These are phyloP conservation scores for Arenaria interpres DNA, from an alignment of 2,113 vertebrate species.

Conservation along the genomic window DNA sequence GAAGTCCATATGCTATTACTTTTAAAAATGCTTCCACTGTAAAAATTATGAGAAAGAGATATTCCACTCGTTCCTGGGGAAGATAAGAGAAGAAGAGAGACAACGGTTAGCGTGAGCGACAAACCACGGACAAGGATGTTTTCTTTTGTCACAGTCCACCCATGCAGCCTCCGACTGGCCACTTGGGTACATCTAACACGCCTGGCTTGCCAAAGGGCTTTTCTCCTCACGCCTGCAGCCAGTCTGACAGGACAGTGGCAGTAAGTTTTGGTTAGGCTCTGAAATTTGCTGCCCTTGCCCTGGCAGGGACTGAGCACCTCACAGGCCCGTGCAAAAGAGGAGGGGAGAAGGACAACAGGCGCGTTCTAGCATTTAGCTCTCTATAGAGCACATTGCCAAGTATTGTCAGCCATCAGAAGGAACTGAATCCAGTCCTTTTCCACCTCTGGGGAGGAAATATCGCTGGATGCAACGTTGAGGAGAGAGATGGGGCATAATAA, in stretches of 20 bases:
- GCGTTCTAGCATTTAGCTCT: neutral
- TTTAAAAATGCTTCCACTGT: conserved; percentile 99
- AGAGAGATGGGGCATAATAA: neutral
- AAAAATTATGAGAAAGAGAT: conserved; percentile 99
- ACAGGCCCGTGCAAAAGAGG: neutral
- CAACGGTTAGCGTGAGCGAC: neutral
- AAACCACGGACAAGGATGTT: neutral
- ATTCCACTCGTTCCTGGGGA: conserved; percentile 96
- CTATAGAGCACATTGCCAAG: neutral
- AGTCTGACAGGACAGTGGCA: neutral
- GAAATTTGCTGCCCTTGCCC: neutral
- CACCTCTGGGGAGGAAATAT: neutral
- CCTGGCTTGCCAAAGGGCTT: neutral
- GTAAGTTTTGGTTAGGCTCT: neutral
- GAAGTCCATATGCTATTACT: conserved; percentile 98
- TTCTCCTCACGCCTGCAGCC: neutral
- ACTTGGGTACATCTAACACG: neutral
- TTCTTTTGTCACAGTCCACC: neutral
- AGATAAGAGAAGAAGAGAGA: conserved; percentile 59
- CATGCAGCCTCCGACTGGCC: neutral
- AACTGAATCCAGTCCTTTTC: neutral
- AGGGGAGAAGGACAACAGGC: neutral
- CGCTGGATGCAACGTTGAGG: neutral
- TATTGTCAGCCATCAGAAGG: neutral
- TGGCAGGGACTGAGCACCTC: neutral